Conservation (phyloP, 2,888 invertebrate genomes). For the Dorcus parallelipipedus region DNA sequence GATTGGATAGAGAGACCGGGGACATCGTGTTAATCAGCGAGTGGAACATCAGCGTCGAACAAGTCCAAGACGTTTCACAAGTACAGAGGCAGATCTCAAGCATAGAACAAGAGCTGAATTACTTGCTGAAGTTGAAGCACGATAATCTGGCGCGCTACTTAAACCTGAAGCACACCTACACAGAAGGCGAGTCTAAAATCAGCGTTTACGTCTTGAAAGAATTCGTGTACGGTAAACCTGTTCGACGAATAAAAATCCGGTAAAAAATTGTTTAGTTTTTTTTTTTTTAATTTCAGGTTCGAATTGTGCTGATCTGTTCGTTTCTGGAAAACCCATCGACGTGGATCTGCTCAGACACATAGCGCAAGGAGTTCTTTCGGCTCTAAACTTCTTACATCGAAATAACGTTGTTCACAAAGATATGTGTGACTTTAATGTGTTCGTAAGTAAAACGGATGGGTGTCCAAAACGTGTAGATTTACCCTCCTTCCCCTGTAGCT, state of each 20-base stretch:
- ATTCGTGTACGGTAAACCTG: constrained; percentile 55
- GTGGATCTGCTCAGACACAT: constrained; percentile 61
- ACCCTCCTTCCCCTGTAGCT: background rate
- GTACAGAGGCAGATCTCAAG: constrained; percentile 59
- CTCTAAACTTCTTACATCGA: constrained; percentile 74
- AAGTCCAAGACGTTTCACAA: constrained; percentile 40
- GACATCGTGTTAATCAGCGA: constrained; percentile 71
- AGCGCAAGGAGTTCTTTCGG: constrained; percentile 69
- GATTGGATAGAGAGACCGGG: constrained; percentile 71
- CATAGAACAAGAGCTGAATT: constrained; percentile 76
- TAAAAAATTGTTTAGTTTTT: constrained; percentile 5
- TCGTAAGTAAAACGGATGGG: constrained; percentile 63
- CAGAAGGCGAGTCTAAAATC: constrained; percentile 60
- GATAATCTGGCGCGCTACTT: constrained; percentile 72
- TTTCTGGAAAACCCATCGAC: constrained; percentile 53
- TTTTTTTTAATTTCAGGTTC: constrained; percentile 32
- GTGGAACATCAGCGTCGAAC: constrained; percentile 62
- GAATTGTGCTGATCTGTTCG: constrained; percentile 49
- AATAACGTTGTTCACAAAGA: constrained; percentile 81
- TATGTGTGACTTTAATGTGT: constrained; percentile 71
- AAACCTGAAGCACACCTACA: constrained; percentile 59
- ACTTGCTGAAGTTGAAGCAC: constrained; percentile 67
- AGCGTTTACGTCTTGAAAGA: constrained; percentile 68
- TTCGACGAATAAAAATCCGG: background rate
- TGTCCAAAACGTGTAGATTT: background rate